Evolutionary conservation across 2,113 vertebrate species (phyloP).

Genomic region (Peromyscus maniculatus): DNA sequence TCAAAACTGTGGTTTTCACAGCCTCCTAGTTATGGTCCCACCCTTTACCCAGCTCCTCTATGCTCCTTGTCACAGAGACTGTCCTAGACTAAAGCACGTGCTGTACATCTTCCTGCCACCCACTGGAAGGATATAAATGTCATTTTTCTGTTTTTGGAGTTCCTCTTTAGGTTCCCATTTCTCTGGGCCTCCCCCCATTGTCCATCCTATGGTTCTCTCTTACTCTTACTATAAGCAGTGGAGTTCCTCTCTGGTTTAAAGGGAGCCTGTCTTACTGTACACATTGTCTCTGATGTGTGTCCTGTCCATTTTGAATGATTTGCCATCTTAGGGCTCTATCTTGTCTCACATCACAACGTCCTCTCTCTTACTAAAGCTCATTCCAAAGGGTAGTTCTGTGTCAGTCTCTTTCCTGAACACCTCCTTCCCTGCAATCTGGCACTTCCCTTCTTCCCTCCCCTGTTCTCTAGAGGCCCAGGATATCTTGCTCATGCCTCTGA

Average conservation of each 20-base stretch:
- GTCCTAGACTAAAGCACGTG: neutral
- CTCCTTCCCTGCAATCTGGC: neutral
- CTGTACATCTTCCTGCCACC: neutral
- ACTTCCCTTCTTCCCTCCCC: neutral
- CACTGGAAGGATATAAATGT: neutral
- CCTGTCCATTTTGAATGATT: neutral
- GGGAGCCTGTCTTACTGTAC: neutral
- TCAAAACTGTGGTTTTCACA: neutral
- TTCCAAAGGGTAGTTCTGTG: neutral
- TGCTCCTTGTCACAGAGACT: too few species aligned
- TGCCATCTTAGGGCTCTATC: too few species aligned
- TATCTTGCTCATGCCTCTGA: neutral
- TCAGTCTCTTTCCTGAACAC: neutral
- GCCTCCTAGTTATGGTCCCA: neutral
- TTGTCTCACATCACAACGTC: neutral
- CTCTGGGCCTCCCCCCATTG: neutral
- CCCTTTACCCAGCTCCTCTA: neutral
- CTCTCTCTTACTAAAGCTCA: neutral
- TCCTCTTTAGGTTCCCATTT: neutral
- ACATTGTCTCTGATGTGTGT: neutral
- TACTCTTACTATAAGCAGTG: neutral
- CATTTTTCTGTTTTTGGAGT: neutral
- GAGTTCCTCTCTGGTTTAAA: neutral
- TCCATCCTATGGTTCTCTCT: neutral
- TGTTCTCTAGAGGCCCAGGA: rapidly evolving